These are phyloP conservation scores for Albula glossodonta DNA, from an alignment of 2,113 vertebrate genomes.

Conservation along the genomic window DNA sequence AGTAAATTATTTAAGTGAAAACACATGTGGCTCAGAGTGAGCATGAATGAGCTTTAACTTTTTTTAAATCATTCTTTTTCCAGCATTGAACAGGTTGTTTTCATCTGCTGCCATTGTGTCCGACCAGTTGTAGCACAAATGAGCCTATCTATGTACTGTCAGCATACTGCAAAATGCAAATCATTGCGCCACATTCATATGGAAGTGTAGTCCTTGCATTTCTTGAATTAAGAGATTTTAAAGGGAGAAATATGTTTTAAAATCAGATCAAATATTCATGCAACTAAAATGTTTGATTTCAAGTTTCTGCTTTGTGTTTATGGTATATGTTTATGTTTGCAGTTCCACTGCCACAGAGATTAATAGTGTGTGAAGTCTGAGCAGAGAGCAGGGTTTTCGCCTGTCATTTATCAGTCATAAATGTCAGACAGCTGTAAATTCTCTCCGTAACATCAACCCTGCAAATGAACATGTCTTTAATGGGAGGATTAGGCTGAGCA, in stretches of 20 bases:
- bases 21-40: background rate
- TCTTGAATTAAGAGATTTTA: conserved; percentile 36
- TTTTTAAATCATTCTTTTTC: background rate
- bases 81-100: background rate
- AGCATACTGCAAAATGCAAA: conserved; percentile 26
- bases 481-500: conserved; percentile 30
- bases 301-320: background rate
- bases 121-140: conserved; percentile 14
- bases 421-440: conserved; percentile 34
- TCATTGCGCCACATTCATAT: conserved; percentile 30
- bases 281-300: conserved; percentile 23
- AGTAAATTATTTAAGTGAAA: background rate
- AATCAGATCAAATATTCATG: conserved; percentile 35
- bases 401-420: conserved; percentile 29
- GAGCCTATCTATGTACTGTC: background rate
- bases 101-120: background rate
- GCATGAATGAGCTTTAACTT: background rate
- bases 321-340: background rate
- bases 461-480: conserved; percentile 19
- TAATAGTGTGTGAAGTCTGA: conserved; percentile 4
- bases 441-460: conserved; percentile 1
- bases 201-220: conserved; percentile 22
- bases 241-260: conserved; percentile 28
- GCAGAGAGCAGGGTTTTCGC: conserved; percentile 1
- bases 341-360: background rate